Conservation (phyloP, 2,113 vertebrate genomes). For the Ageneiosus marmoratus region DNA sequence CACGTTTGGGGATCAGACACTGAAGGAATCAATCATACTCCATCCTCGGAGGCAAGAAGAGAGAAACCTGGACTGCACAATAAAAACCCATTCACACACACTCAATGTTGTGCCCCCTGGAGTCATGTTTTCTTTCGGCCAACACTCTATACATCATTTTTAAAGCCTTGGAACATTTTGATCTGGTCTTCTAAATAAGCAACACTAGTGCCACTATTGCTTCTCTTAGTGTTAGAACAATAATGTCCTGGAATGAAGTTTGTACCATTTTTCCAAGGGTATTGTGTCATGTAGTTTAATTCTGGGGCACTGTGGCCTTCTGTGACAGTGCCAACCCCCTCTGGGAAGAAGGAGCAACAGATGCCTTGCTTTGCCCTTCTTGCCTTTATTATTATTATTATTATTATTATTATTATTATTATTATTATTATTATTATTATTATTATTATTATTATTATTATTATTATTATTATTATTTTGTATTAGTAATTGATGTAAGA, state of each 20-base stretch:
- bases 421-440: too few relatives aligned
- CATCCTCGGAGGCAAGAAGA: conserved; percentile 34
- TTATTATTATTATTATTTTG: too few relatives aligned
- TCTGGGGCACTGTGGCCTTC: conserved; percentile 38
- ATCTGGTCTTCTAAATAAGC: background rate
- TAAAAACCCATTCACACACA: conserved; percentile 14
- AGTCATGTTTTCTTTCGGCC: conserved; percentile 3
- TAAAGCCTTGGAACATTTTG: background rate
- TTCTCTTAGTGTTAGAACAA: conserved; percentile 14
- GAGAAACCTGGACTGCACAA: conserved; percentile 23
- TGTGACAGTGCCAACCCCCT: conserved; percentile 34
- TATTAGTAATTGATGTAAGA: conserved; percentile 56
- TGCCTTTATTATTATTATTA: background rate
- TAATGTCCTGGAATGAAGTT: conserved; percentile 26
- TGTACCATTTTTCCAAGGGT: conserved; percentile 49
- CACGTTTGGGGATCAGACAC: conserved; percentile 44
- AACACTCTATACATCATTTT: background rate
- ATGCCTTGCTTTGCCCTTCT: conserved; percentile 41
- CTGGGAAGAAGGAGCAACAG: conserved; percentile 45
- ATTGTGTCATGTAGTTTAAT: conserved; percentile 28
- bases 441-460: too few relatives aligned
- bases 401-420: background rate
- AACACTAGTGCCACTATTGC: background rate
- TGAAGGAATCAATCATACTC: conserved; percentile 48
- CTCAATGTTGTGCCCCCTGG: conserved; percentile 7